phyloP scores from a whole-genome alignment of 2,113 vertebrate genomes.

The Micronycteris hirsuta region DNA sequence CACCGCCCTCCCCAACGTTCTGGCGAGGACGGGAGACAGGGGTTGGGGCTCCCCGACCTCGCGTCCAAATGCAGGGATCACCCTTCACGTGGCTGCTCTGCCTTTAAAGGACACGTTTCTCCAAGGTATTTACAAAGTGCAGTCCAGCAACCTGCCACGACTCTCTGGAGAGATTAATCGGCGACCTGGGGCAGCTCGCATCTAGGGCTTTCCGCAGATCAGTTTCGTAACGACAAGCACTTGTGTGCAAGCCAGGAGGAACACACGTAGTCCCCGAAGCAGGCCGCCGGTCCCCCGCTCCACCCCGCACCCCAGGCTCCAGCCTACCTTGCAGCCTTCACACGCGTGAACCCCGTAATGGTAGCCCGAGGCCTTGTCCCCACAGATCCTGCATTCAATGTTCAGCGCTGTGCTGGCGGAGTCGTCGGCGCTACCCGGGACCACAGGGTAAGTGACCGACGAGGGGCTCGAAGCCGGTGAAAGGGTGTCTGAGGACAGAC shows the following conservation, averaged over 20 bases:
- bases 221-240: no score
- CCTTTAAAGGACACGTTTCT: background rate
- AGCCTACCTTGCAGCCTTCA: slow-evolving; percentile 96
- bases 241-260: no score
- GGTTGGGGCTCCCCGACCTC: rapidly evolving
- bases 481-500: slow-evolving; percentile 84
- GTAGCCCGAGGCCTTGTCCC: slow-evolving; percentile 96
- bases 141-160: background rate
- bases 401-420: slow-evolving; percentile 79
- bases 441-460: slow-evolving; percentile 79
- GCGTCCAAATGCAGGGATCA: rapidly evolving
- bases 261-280: background rate
- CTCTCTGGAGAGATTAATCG: no score
- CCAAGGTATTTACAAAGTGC: no score
- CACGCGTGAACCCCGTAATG: slow-evolving; percentile 99
- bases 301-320: no score
- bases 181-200: rapidly evolving
- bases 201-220: background rate
- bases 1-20: background rate
- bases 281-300: rapidly evolving
- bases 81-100: background rate
- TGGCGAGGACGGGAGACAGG: rapidly evolving
- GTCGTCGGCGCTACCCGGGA: slow-evolving; percentile 79
- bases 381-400: slow-evolving; percentile 95
- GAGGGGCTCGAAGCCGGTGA: slow-evolving; percentile 95